Base-by-base conservation (phyloP, 2,797 vertebrate species). In the Myotis pilosus region DNA sequence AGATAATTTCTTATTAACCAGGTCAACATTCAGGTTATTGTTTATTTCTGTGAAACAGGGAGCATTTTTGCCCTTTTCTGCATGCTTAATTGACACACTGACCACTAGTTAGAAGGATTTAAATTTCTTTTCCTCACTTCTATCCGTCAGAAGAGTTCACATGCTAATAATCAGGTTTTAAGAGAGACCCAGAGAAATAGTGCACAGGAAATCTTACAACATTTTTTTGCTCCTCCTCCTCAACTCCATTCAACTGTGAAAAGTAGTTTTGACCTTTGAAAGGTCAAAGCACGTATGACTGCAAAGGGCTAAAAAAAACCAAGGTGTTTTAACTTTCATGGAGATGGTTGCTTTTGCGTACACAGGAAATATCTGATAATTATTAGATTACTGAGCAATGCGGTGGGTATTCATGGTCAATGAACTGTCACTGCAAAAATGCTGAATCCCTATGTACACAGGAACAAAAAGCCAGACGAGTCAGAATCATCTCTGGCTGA, bases 341-440 rank as follows among this genome's bases (percentile, higher is more conserved):
- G 97, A 97, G 96, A 95, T 92, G 95, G 62, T 85, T 95, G 97
- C 80, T 95, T 97, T 97, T 97, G 96, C 87, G 84, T 84, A 93
- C 95, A 97, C 97, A 98, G 98, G 97, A 98, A 98, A 96, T 98
- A 96, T 97, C 92, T 95, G 96, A 92, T 97, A 97, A 97, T 95
- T 94, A 91, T 80, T 91, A 93, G 97, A 97, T 98, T 97, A 97
- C 94, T 81, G 96, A 95, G 95, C 96, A 96, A 97, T 96, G 96
- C 82, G 94, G 78, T 96, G 87, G 91, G 95, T 95, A 96, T 98
- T 98, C 98, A 98, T 98, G 97, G 98, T 98, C 98, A 98, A 92
- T 75, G 97, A 97, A 92, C 98, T 98, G 98, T 98, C 98, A 98
- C 97, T 87, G 92, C 80, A 96, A 96, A 97, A 95, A 97, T 95